A percentile compares a stretch with the other conserved stretches of the same genome.
Conservation (phyloP, 2,797 vertebrate species). For the Balearica regulorum region DNA sequence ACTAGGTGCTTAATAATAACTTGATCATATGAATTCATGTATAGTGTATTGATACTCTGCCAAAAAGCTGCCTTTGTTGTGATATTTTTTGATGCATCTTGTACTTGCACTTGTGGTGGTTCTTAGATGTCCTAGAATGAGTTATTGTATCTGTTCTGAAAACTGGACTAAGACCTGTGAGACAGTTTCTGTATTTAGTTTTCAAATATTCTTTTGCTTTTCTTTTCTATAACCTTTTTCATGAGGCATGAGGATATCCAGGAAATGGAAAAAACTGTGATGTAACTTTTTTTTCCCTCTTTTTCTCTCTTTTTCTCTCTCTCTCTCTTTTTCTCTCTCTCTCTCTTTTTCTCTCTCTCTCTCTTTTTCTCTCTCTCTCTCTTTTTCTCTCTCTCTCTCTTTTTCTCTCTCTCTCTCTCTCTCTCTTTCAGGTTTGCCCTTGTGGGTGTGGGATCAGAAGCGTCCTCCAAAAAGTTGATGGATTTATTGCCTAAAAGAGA, state of each 20-base stretch:
- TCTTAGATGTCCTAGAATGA: neutral
- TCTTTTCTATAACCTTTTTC: neutral
- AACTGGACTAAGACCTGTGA: neutral
- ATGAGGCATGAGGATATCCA: neutral
- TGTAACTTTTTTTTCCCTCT: neutral
- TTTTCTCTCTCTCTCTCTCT: too few relatives aligned
- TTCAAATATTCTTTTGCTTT: neutral
- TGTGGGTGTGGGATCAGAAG: constrained; percentile 95
- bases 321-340: too few relatives aligned
- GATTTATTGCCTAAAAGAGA: constrained; percentile 96
- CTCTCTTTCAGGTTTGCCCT: constrained; percentile 88
- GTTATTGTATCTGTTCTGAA: neutral
- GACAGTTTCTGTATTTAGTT: neutral
- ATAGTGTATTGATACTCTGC: neutral
- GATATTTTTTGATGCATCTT: neutral
- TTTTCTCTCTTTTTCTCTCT: neutral
- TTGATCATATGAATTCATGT: neutral
- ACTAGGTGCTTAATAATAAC: neutral
- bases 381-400: too few relatives aligned
- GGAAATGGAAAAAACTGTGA: neutral
- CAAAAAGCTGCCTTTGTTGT: neutral
- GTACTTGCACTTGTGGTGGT: neutral
- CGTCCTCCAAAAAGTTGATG: constrained; percentile 95
- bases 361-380: too few relatives aligned
- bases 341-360: too few relatives aligned